Conservation (phyloP, 1,140 invertebrate species). For the Mactra quadrangularis region DNA sequence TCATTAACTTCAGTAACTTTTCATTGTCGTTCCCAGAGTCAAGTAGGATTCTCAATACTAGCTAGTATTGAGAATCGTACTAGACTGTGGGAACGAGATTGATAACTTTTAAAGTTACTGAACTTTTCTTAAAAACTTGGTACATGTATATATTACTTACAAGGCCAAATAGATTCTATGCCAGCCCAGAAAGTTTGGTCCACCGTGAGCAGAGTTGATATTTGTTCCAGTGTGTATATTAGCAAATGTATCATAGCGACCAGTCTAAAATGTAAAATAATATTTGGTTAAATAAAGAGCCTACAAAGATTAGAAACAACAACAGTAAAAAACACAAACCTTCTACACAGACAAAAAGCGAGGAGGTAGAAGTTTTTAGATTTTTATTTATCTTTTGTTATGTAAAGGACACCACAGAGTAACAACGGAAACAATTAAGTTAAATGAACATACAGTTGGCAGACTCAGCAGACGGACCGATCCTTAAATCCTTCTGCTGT, state of each 20-base stretch:
- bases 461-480: not conserved
- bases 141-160: constrained; percentile 14
- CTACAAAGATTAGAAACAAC: not conserved
- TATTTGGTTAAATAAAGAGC: not conserved
- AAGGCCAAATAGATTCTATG: constrained; percentile 51
- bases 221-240: constrained; percentile 24
- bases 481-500: not conserved
- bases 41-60: too few species aligned
- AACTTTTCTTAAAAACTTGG: too few species aligned
- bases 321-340: too few species aligned
- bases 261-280: constrained; percentile 31
- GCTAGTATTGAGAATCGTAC: too few species aligned
- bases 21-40: too few species aligned
- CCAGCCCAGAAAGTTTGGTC: constrained; percentile 59
- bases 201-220: constrained; percentile 33
- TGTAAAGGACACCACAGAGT: not conserved
- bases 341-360: too few species aligned
- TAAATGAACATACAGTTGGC: not conserved
- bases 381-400: not conserved
- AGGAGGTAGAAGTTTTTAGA: not conserved
- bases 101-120: too few species aligned
- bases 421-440: not conserved
- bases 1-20: too few species aligned
- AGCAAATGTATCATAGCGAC: constrained; percentile 56
- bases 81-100: too few species aligned